These are phyloP conservation scores for Colossoma macropomum DNA, from an alignment of 2,113 vertebrate species.

Conservation along the genomic window DNA sequence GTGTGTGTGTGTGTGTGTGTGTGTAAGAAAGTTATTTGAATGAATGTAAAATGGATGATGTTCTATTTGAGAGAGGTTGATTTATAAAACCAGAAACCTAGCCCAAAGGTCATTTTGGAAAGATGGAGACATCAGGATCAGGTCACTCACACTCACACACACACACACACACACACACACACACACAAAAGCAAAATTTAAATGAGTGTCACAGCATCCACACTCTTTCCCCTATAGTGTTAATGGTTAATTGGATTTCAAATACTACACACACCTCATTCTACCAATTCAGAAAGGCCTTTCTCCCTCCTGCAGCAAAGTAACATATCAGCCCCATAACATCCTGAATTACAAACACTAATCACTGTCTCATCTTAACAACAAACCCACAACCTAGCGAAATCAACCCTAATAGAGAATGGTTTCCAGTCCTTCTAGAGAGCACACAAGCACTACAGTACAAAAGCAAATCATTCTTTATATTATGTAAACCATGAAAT, in stretches of 20 bases:
- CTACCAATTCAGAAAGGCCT: not conserved
- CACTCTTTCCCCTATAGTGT: not conserved
- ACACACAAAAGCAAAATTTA: not conserved
- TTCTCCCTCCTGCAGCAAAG: not conserved
- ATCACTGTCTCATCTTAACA: not conserved
- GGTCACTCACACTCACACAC: not conserved
- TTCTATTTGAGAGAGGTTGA: constrained; percentile 45
- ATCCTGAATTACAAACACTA: constrained; percentile 16
- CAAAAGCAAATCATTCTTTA: not conserved
- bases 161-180: constrained; percentile 32
- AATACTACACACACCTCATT: not conserved
- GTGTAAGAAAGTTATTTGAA: constrained; percentile 40
- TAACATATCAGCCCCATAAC: not conserved
- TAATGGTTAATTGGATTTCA: not conserved
- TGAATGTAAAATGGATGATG: constrained; percentile 52
- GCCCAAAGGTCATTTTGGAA: constrained; percentile 46
- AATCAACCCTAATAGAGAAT: not conserved
- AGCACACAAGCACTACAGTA: not conserved
- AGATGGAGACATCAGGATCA: constrained; percentile 43
- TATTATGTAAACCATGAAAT: not conserved
- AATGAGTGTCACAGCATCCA: not conserved
- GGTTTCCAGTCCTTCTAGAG: not conserved
- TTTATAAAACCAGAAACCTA: constrained; percentile 57
- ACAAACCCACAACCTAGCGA: not conserved
- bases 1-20: constrained; percentile 10